Evolutionary conservation across 2,797 vertebrate genomes (phyloP).

Genomic region (Chelon labrosus): DNA sequence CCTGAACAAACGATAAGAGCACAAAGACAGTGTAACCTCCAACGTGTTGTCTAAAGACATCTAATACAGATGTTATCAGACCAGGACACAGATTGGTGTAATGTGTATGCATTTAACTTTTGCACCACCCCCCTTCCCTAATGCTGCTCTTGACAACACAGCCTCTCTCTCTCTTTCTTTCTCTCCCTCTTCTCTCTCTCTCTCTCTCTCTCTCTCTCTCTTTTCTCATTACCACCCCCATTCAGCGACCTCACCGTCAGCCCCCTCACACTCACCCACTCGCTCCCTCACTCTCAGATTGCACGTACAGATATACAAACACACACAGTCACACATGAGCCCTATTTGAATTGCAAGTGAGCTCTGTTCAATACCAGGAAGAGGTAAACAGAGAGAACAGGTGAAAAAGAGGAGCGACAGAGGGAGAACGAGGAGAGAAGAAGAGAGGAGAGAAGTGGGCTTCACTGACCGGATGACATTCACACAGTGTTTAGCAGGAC

Average conservation of each 20-base stretch:
- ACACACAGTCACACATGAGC: constrained; percentile 67
- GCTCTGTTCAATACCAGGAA: constrained; percentile 56
- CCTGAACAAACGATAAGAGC: constrained; percentile 51
- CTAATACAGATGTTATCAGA: constrained; percentile 67
- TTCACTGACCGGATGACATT: constrained; percentile 69
- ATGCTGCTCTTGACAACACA: constrained; percentile 46
- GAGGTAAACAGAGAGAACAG: constrained; percentile 61
- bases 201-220: constrained; percentile 25
- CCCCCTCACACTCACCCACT: constrained; percentile 69
- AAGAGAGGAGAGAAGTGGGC: constrained; percentile 23
- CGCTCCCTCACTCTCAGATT: constrained; percentile 70
- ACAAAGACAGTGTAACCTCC: constrained; percentile 71
- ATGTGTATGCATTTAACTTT: constrained; percentile 72
- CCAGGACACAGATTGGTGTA: constrained; percentile 36
- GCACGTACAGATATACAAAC: constrained; percentile 58
- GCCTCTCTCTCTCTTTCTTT: constrained; percentile 24
- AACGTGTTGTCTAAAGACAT: constrained; percentile 41
- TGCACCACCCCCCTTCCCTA: constrained; percentile 60
- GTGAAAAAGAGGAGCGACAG: constrained; percentile 31
- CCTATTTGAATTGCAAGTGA: constrained; percentile 76
- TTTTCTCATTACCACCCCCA: constrained; percentile 64
- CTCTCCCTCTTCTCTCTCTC: constrained; percentile 32
- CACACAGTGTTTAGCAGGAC: constrained; percentile 60
- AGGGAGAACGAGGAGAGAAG: neutral
- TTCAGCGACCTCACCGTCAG: constrained; percentile 67